These are phyloP conservation scores for Labeo calbasu DNA, from an alignment of 2,797 vertebrate genomes.

Conservation along the genomic window DNA sequence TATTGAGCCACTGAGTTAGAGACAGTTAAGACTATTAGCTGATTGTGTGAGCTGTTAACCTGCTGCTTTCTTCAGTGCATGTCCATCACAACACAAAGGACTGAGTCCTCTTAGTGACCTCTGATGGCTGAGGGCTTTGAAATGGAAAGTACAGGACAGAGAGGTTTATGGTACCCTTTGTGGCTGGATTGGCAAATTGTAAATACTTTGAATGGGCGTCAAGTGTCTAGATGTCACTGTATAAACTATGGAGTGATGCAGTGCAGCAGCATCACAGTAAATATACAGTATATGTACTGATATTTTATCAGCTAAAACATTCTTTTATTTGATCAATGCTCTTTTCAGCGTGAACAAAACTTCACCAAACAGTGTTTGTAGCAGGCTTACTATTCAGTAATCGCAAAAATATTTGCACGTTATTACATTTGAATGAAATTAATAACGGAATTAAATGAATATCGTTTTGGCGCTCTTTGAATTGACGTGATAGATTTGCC, in stretches of 20 bases:
- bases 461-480: background rate
- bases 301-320: too few species aligned
- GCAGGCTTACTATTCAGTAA: background rate
- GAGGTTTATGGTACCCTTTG: conserved; percentile 40
- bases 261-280: background rate
- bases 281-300: too few species aligned
- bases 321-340: too few species aligned
- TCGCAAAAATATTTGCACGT: background rate
- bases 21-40: conserved; percentile 32
- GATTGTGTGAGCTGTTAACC: conserved; percentile 39
- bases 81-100: conserved; percentile 42
- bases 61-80: conserved; percentile 34
- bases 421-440: background rate
- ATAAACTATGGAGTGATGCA: background rate
- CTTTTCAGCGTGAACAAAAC: background rate
- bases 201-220: background rate
- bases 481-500: background rate
- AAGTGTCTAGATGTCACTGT: background rate
- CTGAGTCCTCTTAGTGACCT: conserved; percentile 8
- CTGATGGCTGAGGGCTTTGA: conserved; percentile 10
- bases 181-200: background rate
- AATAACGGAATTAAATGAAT: background rate
- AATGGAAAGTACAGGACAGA: conserved; percentile 12
- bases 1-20: conserved; percentile 25
- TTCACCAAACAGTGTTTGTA: background rate